A percentile compares a stretch with the other conserved stretches of the same genome.
Evolutionary conservation across 1,140 invertebrate species (phyloP).

Genomic region (Danaus melanippus): DNA sequence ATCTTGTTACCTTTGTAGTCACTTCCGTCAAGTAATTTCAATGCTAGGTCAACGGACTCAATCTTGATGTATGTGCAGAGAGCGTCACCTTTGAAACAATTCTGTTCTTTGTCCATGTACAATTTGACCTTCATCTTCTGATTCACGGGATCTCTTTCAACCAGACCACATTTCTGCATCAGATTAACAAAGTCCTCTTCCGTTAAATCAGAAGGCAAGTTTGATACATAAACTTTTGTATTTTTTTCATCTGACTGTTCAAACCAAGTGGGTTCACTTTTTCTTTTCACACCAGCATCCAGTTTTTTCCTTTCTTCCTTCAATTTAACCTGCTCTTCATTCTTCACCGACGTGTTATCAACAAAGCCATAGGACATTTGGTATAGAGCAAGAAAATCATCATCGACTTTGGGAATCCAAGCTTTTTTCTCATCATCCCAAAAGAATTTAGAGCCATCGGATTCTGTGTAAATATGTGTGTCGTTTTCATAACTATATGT

Average conservation of each 20-base stretch:
- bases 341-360: slow-evolving; percentile 71
- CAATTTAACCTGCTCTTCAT: slow-evolving; percentile 38
- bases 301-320: slow-evolving; percentile 39
- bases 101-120: slow-evolving; percentile 88
- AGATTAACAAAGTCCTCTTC: slow-evolving; percentile 92
- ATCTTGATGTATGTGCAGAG: slow-evolving; percentile 97
- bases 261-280: slow-evolving; percentile 86
- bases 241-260: slow-evolving; percentile 93
- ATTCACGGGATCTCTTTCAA: slow-evolving; percentile 88
- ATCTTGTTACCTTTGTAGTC: slow-evolving; percentile 84
- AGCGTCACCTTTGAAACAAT: slow-evolving; percentile 94
- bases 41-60: slow-evolving; percentile 94
- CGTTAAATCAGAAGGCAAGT: slow-evolving; percentile 91
- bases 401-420: slow-evolving; percentile 98
- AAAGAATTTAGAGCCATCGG: slow-evolving; percentile 91
- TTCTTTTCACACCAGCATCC: slow-evolving; percentile 52
- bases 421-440: slow-evolving; percentile 93
- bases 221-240: slow-evolving; percentile 97
- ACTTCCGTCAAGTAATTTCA: slow-evolving; percentile 94
- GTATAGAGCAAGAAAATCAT: slow-evolving; percentile 96
- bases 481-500: slow-evolving; percentile 83
- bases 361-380: slow-evolving; percentile 95
- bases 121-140: slow-evolving; percentile 95
- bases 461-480: slow-evolving; percentile 86
- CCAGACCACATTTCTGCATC: slow-evolving; percentile 97